Evolutionary conservation across 2,888 invertebrate species (phyloP), one percentile per base, ranked within the genome.

Genomic region (Achlya flavicornis): DNA sequence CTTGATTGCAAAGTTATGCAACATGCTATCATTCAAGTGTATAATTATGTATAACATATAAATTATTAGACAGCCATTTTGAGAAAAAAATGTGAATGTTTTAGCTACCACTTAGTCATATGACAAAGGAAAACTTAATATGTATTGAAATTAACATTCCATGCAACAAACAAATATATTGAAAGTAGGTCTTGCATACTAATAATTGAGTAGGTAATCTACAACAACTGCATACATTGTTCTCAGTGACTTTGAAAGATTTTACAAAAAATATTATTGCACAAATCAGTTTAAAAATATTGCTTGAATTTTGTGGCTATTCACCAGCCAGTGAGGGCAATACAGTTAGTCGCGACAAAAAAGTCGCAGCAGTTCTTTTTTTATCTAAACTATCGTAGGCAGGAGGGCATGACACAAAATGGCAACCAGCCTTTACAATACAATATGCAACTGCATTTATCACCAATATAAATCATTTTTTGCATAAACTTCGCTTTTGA

Each of bases 371-470:
- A 82, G 82, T 87, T 89, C 84, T 89, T 92, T 92, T 91, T 92
- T 91, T 91, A 91, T 87, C 88, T 87, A 84, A 88, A 90, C 79
- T 86, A 86, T 87, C 87, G 91, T 90, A 91, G 89, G 87, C 89
- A 88, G 86, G 86, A 90, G 88, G 88, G 86, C 88, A 90, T 87
- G 82, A 89, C 84, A 93, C 93, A 93, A 93, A 92, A 93, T 93
- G 93, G 93, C 93, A 93, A 90, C 93, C 92, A 86, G 84, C 76
- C 79, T 85, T 80, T 74, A 78, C 83, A 71, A 85, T 81, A 88
- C 91, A 92, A 91, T 92, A 92, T 92, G 92, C 92, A 91, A 89
- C 79, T 91, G 88, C 90, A 90, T 87, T 88, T 82, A 73, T 74
- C 73, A 73, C 74, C 72, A 85, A 79, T 85, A 81, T 73, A 78